Evolutionary conservation across 2,888 invertebrate genomes (phyloP), one percentile per base, ranked within the genome.

Genomic region (Ferrisia virgata): DNA sequence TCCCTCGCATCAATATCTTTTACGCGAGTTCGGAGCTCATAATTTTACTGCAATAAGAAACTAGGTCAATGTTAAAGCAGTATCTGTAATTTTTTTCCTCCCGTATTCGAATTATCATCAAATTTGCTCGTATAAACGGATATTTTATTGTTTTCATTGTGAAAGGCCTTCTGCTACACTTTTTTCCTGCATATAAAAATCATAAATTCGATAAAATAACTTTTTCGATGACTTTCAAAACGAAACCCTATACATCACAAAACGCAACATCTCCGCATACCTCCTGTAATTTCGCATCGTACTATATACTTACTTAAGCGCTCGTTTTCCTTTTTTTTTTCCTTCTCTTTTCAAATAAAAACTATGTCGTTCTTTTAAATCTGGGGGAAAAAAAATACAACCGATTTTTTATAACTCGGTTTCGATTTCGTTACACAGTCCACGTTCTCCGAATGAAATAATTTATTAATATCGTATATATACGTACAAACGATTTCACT

Each of bases 61-160:
- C 72, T 76, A 76, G 72, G 72, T 76, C 72, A 76, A 76, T 76
- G 72, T 76, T 76, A 76, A 76, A 76, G 28, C 72, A 36, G 72
- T 28, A 76, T 76, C 72, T 76, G 18, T 76, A 76, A 76, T 76
- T 76, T 76, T 76, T 76, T 11, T 25, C 8, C 64, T 58, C 64
- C 28, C 64, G 15, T 28, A 64, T 76, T 76, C 72, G 36, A 76
- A 76, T 36, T 36, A 33, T 31, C 72, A 36, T 76, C 36, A 28
- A 64, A 64, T 64, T 64, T 28, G 1, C 15, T 64, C 28, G 72
- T 36, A 76, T 76, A 36, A 76, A 76, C 28, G 72, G 72, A 76
- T 76, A 76, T 76, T 76, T n/a, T 64, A 64, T 64, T 28, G 64
- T 64, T 64, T 64, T 64, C 31, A 28, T 64, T 28, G 64, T 31